Evolutionary conservation across 2,797 vertebrate species (phyloP).

Genomic region (Sphaeramia orbicularis): DNA sequence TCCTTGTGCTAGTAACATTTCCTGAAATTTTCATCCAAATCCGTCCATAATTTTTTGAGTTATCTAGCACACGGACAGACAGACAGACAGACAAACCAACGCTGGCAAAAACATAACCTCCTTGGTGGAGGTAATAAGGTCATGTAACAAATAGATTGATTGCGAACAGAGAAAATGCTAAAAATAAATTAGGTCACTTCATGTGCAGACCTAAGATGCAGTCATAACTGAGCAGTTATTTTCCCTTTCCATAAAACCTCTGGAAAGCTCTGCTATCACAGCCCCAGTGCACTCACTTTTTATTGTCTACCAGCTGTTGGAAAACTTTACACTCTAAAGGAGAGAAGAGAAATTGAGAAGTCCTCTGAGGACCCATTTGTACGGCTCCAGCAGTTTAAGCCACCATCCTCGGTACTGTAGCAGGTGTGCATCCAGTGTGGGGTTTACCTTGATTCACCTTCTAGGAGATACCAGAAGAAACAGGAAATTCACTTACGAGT

Average conservation of each 20-base stretch:
- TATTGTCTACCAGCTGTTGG: constrained; percentile 79
- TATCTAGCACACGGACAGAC: too few relatives aligned
- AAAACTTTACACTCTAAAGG: constrained; percentile 72
- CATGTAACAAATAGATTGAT: constrained; percentile 5
- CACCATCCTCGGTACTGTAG: constrained; percentile 43
- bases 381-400: constrained; percentile 71
- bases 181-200: constrained; percentile 52
- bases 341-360: constrained; percentile 62
- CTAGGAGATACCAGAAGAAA: constrained; percentile 2
- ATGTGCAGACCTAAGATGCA: constrained; percentile 38
- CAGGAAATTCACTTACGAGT: neutral
- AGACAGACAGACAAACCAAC: too few relatives aligned
- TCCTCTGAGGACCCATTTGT: constrained; percentile 77
- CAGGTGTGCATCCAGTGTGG: constrained; percentile 67
- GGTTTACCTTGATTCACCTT: constrained; percentile 63
- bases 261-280: constrained; percentile 63
- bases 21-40: too few relatives aligned
- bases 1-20: too few relatives aligned
- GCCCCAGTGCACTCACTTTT: constrained; percentile 65
- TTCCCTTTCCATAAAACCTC: constrained; percentile 56
- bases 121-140: too few relatives aligned
- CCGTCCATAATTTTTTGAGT: too few relatives aligned
- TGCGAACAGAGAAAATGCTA: constrained; percentile 1
- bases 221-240: constrained; percentile 54
- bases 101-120: too few relatives aligned